Evolutionary conservation across 1,140 invertebrate species (phyloP).

Genomic region (Agrypnia vestita): DNA sequence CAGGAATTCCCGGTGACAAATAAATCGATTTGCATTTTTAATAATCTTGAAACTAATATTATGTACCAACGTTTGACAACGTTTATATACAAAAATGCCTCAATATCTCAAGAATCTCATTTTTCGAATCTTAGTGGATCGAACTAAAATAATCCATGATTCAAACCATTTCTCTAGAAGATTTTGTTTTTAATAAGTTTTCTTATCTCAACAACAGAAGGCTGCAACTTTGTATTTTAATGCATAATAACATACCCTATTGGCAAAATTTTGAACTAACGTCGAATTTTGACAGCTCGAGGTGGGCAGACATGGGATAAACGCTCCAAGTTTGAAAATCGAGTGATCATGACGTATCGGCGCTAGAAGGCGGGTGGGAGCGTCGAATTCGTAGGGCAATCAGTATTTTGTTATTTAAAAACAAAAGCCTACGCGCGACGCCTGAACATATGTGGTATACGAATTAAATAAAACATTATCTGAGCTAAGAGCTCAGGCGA

Average conservation of each 20-base stretch:
- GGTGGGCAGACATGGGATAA: background rate
- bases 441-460: background rate
- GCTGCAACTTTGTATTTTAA: background rate
- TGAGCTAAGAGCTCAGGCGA: background rate
- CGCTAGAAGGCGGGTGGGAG: constrained; percentile 27
- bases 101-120: too few species aligned
- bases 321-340: constrained; percentile 33
- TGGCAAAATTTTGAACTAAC: constrained; percentile 20
- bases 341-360: constrained; percentile 26
- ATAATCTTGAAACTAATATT: too few species aligned
- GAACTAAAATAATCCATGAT: background rate
- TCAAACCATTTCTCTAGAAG: constrained; percentile 9
- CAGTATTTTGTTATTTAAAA: background rate
- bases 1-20: too few species aligned
- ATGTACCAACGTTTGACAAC: too few species aligned
- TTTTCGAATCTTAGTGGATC: too few species aligned
- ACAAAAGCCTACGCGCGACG: constrained; percentile 17
- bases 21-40: too few species aligned
- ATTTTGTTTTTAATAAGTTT: background rate
- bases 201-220: background rate
- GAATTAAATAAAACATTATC: background rate
- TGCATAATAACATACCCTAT: background rate
- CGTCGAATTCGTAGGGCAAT: constrained; percentile 23
- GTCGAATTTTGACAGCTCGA: constrained; percentile 15
- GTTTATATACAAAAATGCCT: too few species aligned